Evolutionary conservation across 2,888 invertebrate species (phyloP), one percentile per base, ranked within the genome.

Genomic region (Zygothrica quintamaculata): DNA sequence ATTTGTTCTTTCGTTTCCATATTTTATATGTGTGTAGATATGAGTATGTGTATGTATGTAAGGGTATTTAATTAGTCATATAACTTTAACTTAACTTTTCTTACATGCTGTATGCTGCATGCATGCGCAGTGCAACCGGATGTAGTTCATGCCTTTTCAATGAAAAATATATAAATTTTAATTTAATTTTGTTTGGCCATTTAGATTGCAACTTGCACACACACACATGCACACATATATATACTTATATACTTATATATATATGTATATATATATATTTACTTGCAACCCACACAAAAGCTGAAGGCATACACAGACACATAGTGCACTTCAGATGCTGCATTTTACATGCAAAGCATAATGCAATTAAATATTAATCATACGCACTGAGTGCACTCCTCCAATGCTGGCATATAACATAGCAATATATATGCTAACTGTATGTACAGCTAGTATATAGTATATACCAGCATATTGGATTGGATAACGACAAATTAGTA

Each of bases 351-450:
- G 52, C 26, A 46, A 53, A 56, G 68, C 65, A 67, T 72, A 82
- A 82, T 74, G 74, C 71, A 77, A 82, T 80, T 79, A 80, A 81
- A 80, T 80, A 81, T 81, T 81, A 84, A 81, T 80, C 79, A 84
- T 84, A 75, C 77, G 72, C 67, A 74, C 61, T 50, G 66, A 77
- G 64, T 65, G 40, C 40, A 26, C 6, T 50, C 18, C 18, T 2
- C 18, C 3, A 22, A 22, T 5, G 2, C 18, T 22, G 18, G 3
- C 18, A 22, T 22, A 22, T 2, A 22, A 2, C 18, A 22, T 22
- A 22, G 18, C 18, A 22, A 5, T 5, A 22, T 5, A 22, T 22
- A 22, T 2, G 18, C 18, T 22, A 22, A 22, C n/a, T 22, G 18
- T 53, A 1, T 18, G 15, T 34, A 16, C 12, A 4, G 26, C 1